These are phyloP conservation scores for Falco novaeseelandiae DNA, from an alignment of 2,797 vertebrate genomes.

Conservation along the genomic window DNA sequence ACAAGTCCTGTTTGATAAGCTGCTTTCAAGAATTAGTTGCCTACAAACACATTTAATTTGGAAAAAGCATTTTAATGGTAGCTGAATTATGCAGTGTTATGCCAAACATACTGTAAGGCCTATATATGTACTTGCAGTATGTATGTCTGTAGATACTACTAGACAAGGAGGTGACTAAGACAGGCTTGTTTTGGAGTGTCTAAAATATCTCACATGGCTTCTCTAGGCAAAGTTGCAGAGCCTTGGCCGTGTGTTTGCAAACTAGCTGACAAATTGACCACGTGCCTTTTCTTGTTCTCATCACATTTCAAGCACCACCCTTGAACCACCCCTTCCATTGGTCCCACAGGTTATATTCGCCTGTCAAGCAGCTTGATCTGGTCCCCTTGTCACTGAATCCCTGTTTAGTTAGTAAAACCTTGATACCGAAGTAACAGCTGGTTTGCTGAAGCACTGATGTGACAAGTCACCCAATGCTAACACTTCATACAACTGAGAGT, in stretches of 20 bases:
- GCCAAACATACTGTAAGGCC: neutral
- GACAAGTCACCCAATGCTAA: neutral
- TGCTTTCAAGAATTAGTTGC: constrained; percentile 37
- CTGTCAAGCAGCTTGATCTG: neutral
- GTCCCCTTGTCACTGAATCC: neutral
- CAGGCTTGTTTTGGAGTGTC: neutral
- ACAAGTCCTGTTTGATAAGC: neutral
- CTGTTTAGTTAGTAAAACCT: neutral
- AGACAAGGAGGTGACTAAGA: neutral
- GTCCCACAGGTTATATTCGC: neutral
- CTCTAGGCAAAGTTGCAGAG: neutral
- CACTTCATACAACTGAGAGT: neutral
- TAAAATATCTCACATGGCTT: neutral
- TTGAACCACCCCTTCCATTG: neutral
- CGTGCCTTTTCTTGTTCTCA: neutral
- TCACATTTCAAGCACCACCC: neutral
- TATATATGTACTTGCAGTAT: neutral
- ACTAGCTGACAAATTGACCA: neutral
- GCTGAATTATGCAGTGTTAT: neutral
- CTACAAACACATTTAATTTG: neutral
- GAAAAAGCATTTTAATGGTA: neutral
- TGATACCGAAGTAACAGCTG: too few species aligned
- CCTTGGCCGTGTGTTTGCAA: neutral
- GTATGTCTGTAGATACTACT: neutral
- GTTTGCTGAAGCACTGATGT: neutral